Percentiles rank a stretch among this genome's conserved stretches.
These are phyloP conservation scores for Nesogale talazaci DNA, from an alignment of 2,113 vertebrate species.

Conservation along the genomic window DNA sequence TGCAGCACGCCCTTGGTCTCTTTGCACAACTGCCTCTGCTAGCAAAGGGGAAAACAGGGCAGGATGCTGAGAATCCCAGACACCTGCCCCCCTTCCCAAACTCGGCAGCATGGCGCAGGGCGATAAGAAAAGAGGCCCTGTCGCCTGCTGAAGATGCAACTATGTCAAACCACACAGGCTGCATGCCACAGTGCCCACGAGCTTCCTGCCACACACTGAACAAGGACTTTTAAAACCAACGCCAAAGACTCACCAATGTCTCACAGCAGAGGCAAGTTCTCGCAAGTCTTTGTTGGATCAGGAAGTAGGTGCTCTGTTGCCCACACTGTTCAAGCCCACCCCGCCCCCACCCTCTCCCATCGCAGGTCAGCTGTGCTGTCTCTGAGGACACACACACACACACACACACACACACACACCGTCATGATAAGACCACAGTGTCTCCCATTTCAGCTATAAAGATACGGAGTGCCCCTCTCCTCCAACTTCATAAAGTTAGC, in stretches of 20 bases:
- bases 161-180: background rate
- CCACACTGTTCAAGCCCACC: too few species aligned
- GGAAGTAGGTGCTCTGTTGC: too few species aligned
- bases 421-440: too few species aligned
- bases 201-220: constrained; percentile 15
- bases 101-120: constrained; percentile 2
- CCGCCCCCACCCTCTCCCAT: too few species aligned
- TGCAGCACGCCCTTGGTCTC: too few species aligned
- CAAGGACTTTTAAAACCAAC: constrained; percentile 21
- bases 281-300: too few species aligned
- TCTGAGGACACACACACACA: too few species aligned
- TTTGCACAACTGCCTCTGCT: background rate
- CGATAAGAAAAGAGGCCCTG: background rate
- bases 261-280: too few species aligned
- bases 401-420: too few species aligned
- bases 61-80: constrained; percentile 23
- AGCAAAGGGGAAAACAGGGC: background rate
- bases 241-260: too few species aligned
- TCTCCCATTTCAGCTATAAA: background rate
- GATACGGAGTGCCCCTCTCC: background rate
- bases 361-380: too few species aligned
- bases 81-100: constrained; percentile 1
- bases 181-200: fast-evolving
- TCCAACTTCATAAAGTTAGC: constrained; percentile 51
- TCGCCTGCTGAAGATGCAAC: background rate